These are phyloP conservation scores for Globodera rostochiensis DNA, from an alignment of 1,140 invertebrate species.

Conservation along the genomic window DNA sequence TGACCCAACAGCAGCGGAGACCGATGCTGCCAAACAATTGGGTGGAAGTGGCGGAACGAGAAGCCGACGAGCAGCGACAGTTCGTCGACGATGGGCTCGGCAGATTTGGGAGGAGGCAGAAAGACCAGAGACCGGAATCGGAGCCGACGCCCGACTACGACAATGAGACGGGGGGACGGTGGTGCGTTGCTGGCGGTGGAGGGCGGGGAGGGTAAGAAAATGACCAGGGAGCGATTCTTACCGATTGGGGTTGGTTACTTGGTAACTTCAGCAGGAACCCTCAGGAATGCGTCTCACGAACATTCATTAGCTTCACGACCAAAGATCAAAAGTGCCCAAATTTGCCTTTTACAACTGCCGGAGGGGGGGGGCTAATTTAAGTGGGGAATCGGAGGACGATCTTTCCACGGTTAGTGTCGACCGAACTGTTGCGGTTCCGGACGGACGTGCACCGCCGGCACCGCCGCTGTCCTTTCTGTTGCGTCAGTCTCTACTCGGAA, in stretches of 20 bases:
- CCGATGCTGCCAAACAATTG: constrained; percentile 16
- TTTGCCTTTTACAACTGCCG: background rate
- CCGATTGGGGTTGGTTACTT: background rate
- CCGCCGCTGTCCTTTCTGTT: background rate
- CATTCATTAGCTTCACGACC: background rate
- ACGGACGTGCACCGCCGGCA: background rate
- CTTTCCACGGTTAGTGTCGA: background rate
- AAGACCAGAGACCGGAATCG: background rate
- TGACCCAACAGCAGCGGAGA: constrained; percentile 10
- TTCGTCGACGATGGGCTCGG: background rate
- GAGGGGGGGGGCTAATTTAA: background rate
- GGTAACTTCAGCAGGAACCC: background rate
- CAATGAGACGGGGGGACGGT: background rate
- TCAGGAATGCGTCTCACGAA: background rate
- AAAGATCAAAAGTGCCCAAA: background rate
- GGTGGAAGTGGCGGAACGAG: background rate
- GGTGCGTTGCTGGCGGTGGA: too few species aligned
- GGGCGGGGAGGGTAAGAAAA: too few species aligned
- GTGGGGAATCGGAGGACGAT: background rate
- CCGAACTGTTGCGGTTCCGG: background rate
- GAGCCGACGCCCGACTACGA: constrained; percentile 10
- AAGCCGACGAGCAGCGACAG: background rate
- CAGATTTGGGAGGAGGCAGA: background rate
- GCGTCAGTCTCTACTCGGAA: background rate
- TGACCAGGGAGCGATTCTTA: too few species aligned